phyloP scores from a whole-genome alignment of 2,113 vertebrate species.

The Alouatta palliata region DNA sequence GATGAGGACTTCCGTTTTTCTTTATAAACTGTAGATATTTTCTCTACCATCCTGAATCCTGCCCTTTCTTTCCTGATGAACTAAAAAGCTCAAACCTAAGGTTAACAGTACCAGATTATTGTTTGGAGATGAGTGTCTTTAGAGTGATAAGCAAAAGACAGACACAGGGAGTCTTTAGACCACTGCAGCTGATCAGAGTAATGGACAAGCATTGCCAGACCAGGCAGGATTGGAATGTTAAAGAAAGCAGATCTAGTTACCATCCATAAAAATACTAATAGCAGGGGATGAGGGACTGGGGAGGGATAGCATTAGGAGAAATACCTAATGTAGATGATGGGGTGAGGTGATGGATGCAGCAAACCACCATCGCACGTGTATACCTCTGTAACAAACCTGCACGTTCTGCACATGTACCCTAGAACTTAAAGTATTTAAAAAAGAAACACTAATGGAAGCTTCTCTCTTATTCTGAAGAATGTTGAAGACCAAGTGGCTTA shows the following conservation, averaged over 20 bases:
- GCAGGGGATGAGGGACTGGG: too few species aligned
- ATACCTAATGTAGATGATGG: too few species aligned
- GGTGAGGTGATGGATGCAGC: too few species aligned
- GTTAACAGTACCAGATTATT: constrained; percentile 80
- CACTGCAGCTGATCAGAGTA: constrained; percentile 80
- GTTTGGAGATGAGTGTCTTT: constrained; percentile 84
- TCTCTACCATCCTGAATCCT: constrained; percentile 58
- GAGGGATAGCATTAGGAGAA: too few species aligned
- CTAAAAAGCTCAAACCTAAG: constrained; percentile 73
- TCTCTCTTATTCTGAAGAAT: constrained; percentile 79
- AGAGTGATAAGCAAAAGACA: constrained; percentile 78
- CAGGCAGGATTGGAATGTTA: constrained; percentile 73
- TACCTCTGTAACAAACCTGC: too few species aligned
- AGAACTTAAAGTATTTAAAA: too few species aligned
- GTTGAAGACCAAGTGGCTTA: constrained; percentile 73
- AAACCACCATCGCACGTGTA: too few species aligned
- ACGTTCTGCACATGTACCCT: too few species aligned
- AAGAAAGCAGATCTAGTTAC: constrained; percentile 76
- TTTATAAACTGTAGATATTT: constrained; percentile 59
- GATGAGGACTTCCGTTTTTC: constrained; percentile 34
- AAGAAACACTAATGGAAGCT: constrained; percentile 73
- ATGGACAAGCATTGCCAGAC: constrained; percentile 80
- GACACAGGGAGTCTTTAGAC: constrained; percentile 76
- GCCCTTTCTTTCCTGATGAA: not conserved
- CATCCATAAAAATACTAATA: constrained; percentile 72